A percentile compares a stretch with the other conserved stretches of the same genome.
phyloP scores from a whole-genome alignment of 1,140 invertebrate species.

The Pogonognathellus flavescens region DNA sequence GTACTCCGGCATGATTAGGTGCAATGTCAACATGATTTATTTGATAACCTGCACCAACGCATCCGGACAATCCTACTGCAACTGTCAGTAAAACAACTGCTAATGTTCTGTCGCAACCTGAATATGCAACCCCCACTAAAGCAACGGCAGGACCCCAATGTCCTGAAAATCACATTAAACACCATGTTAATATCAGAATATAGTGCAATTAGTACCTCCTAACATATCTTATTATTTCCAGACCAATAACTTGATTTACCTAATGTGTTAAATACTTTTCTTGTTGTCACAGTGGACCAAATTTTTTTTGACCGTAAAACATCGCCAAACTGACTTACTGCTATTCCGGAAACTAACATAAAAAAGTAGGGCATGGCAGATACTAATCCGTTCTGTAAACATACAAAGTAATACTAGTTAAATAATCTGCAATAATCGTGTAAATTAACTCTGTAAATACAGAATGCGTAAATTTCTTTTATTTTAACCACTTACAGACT shows the following conservation, averaged over 20 bases:
- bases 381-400: slow-evolving; percentile 75
- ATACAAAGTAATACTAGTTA: background rate
- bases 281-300: slow-evolving; percentile 74
- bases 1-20: slow-evolving; percentile 72
- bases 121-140: slow-evolving; percentile 84
- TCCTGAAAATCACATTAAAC: slow-evolving; percentile 70
- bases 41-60: slow-evolving; percentile 71
- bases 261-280: slow-evolving; percentile 82
- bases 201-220: too few species aligned
- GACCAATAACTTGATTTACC: slow-evolving; percentile 70
- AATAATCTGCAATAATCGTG: background rate
- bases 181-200: background rate
- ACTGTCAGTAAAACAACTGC: slow-evolving; percentile 72
- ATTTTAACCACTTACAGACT: slow-evolving; percentile 70
- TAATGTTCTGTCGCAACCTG: slow-evolving; percentile 77
- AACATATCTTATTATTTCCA: too few species aligned
- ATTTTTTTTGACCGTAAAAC: slow-evolving; percentile 75
- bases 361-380: slow-evolving; percentile 80
- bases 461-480: background rate
- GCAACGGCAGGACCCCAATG: slow-evolving; percentile 83
- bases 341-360: slow-evolving; percentile 81
- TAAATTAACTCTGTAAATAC: too few species aligned
- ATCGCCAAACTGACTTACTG: slow-evolving; percentile 79
- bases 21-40: slow-evolving; percentile 73
- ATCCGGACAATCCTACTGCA: slow-evolving; percentile 71